Evolutionary conservation across 1,140 invertebrate genomes (phyloP), one percentile per base, ranked within the genome.

Genomic region (Ladona fulva): DNA sequence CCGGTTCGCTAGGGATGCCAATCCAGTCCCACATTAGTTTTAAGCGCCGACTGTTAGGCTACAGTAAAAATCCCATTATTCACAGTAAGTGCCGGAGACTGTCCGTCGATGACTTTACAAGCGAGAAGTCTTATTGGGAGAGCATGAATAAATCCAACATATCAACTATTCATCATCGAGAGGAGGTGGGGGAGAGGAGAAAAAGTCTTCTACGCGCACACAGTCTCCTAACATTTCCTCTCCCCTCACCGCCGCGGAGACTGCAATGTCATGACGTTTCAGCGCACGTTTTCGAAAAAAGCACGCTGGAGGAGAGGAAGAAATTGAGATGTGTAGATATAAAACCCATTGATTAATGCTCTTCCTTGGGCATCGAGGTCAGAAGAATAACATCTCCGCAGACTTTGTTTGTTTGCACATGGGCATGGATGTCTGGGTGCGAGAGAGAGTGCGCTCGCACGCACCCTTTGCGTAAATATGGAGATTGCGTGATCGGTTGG

Each of bases 71-170:
- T 66, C 52, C 52, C 52, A 66, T 66, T 66, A 66, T 22, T 66
- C 52, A 66, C 52, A 12, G 14, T 66, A 66, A 66, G 52, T 66
- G 52, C 52, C 52, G 52, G 52, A 66, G 52, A 66, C 52, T 66
- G 52, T 66, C 52, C 52, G 52, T 66, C 52, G 52, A 66, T 66
- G 52, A 66, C 52, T 66, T 66, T 66, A 66, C 52, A 66, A 66
- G 52, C 52, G 52, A 66, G 52, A 66, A 66, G 52, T 66, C 52
- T 66, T 66, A 66, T 66, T 19, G 52, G 52, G 52, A 66, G 52
- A 66, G 52, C 52, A 66, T 66, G 52, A 66, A 66, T 66, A 66
- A 66, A 66, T 66, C 52, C 52, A 66, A 66, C 52, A 12, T 66
- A 66, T 66, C 52, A 66, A 66, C 52, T 66, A 66, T 66, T 66